These are phyloP conservation scores for Misgurnus anguillicaudatus DNA, from an alignment of 2,113 vertebrate species.

Conservation along the genomic window DNA sequence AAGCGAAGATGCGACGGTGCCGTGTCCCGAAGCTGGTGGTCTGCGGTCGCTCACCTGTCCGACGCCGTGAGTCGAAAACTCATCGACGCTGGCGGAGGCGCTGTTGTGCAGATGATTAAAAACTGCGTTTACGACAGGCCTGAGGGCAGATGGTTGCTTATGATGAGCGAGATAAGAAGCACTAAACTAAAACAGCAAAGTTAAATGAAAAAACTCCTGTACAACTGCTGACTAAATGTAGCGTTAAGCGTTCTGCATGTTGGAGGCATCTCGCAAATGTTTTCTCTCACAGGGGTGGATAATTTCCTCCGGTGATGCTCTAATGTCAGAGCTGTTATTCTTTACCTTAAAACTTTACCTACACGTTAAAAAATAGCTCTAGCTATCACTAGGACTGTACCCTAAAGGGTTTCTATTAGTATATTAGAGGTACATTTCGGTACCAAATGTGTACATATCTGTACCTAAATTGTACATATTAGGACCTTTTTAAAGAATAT, in stretches of 20 bases:
- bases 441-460: no score
- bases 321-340: background rate
- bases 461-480: no score
- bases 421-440: no score
- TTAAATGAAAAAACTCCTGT: background rate
- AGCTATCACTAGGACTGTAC: no score
- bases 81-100: background rate
- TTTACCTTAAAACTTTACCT: background rate
- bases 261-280: background rate
- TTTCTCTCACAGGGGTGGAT: background rate
- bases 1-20: slow-evolving; percentile 70
- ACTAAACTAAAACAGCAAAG: slow-evolving; percentile 10
- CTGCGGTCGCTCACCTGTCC: slow-evolving; percentile 53
- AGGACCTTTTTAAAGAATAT: no score
- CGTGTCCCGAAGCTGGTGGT: slow-evolving; percentile 41
- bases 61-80: no score
- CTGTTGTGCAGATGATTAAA: background rate
- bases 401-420: no score
- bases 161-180: background rate
- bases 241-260: background rate
- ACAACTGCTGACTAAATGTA: slow-evolving; percentile 1
- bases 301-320: background rate
- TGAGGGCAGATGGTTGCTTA: slow-evolving; percentile 11
- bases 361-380: background rate
- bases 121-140: background rate